Base-by-base conservation (phyloP, 2,797 vertebrate species). In the Rousettus madagascariensis region DNA sequence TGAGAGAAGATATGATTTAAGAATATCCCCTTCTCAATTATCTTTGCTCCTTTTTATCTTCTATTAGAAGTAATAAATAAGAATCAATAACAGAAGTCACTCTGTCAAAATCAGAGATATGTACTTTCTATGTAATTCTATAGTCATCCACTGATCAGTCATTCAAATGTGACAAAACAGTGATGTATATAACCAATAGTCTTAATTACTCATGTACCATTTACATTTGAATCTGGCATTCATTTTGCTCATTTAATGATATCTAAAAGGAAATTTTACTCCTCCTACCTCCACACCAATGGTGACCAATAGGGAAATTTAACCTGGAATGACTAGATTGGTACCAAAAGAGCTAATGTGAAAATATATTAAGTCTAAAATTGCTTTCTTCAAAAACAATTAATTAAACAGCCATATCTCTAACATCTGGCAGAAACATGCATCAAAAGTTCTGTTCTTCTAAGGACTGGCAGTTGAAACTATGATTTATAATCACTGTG, bases 341-440 rank as follows among this genome's bases (percentile, higher is more conserved):
- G 6, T 83, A 6, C 15, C 53, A 41, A 82, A 87, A 77, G 36
- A 83, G 11, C 12, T 78, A 75, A 65, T 15, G 72, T 26, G 7
- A n/a, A 74, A 11, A 75, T 55, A 61, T 7, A 41, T 69, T 82
- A 94, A 46, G 59, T 30, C 17, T 57, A 6, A 84, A 30, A 84
- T 74, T 66, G 3, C 11, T 79, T 92, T 74, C 59, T 86, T 91
- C 17, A 96, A 90, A 71, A 57, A 68, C 20, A 66, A 1, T 79
- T 53, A 55, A 74, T 69, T 68, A 65, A 66, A 79, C 59, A 36
- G 77, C 59, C n/a, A 92, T 57, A 66, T 51, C 30, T 72, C 49
- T 86, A 86, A 95, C 46, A 94, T 86, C 51, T 95, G 78, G 20
- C 28, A 84, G 41, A 94, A 91, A 55, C 6, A 36, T 80, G 13